These are phyloP conservation scores for Mesodorylaimus sp. DNA, from an alignment of 2,888 invertebrate species.

Conservation along the genomic window DNA sequence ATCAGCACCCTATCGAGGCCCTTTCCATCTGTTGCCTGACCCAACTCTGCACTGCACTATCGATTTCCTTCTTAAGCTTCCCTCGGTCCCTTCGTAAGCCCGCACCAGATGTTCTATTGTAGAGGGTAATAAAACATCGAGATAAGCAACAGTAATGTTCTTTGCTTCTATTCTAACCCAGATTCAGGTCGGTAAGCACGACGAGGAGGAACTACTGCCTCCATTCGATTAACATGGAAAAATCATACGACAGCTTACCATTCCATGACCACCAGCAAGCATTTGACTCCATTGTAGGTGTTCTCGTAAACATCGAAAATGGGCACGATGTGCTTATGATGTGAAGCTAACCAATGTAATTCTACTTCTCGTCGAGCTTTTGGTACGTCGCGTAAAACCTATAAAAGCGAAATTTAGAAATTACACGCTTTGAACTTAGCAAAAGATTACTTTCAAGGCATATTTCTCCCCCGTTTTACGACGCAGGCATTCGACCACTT, in stretches of 20 bases:
- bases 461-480: constrained; percentile 56
- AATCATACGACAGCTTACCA: constrained; percentile 47
- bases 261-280: constrained; percentile 96
- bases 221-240: too few species aligned
- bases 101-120: too few species aligned
- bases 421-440: background rate
- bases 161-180: too few species aligned
- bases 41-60: too few species aligned
- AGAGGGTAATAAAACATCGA: too few species aligned
- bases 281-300: constrained; percentile 69
- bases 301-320: constrained; percentile 88
- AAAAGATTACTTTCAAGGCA: constrained; percentile 59
- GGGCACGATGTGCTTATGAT: constrained; percentile 77
- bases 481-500: constrained; percentile 81
- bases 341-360: constrained; percentile 76
- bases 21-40: too few species aligned
- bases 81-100: too few species aligned
- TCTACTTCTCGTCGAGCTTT: constrained; percentile 88
- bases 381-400: constrained; percentile 70
- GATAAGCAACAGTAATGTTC: too few species aligned
- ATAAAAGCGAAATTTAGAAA: constrained; percentile 13
- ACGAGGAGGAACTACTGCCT: too few species aligned
- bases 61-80: too few species aligned
- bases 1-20: too few species aligned
- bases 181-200: too few species aligned